Percentiles rank a stretch among this genome's conserved stretches.
phyloP scores from a whole-genome alignment of 2,888 invertebrate species.

The Caprella mutica region DNA sequence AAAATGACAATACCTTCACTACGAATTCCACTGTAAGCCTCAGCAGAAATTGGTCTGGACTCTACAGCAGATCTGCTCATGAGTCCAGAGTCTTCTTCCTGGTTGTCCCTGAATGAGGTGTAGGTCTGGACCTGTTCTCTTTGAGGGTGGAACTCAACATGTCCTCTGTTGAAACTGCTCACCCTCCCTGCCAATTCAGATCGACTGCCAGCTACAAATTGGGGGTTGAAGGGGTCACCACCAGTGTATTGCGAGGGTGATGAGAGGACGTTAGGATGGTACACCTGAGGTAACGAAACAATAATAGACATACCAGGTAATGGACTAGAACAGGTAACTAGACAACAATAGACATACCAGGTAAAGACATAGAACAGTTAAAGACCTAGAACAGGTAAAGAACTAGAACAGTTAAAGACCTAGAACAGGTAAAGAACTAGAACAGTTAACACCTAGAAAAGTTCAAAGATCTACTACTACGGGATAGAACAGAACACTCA shows the following conservation, averaged over 20 bases:
- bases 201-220: not conserved
- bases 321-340: too few species aligned
- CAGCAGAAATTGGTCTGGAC: constrained; percentile 13
- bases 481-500: too few species aligned
- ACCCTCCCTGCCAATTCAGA: not conserved
- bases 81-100: not conserved
- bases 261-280: constrained; percentile 1
- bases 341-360: too few species aligned
- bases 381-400: too few species aligned
- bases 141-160: constrained; percentile 9
- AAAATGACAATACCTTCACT: too few species aligned
- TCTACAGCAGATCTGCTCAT: constrained; percentile 19
- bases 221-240: not conserved
- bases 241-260: not conserved
- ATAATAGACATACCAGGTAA: too few species aligned
- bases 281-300: too few species aligned
- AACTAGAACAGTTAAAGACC: too few species aligned
- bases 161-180: constrained; percentile 8
- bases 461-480: too few species aligned
- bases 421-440: too few species aligned
- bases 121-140: not conserved
- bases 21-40: constrained; percentile 8
- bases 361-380: too few species aligned
- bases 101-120: not conserved
- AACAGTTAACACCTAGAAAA: too few species aligned